phyloP scores from a whole-genome alignment of 2,888 invertebrate species.

The Entomobrya proxima region DNA sequence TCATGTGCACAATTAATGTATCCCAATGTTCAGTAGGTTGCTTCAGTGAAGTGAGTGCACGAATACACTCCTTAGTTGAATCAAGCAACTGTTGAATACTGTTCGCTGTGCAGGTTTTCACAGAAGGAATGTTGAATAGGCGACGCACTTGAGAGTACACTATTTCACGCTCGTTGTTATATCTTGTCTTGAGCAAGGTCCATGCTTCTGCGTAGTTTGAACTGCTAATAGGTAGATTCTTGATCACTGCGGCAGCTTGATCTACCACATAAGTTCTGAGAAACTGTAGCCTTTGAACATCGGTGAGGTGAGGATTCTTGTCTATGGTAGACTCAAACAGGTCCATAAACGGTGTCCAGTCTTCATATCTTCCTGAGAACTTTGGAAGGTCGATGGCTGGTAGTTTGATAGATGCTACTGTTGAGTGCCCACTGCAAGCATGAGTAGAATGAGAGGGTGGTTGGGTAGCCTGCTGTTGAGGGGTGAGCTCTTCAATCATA shows the following conservation, averaged over 20 bases:
- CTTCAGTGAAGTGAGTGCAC: neutral
- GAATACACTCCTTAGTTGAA: constrained; percentile 16
- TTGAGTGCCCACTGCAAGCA: neutral
- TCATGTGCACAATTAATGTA: constrained; percentile 9
- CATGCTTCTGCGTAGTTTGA: constrained; percentile 56
- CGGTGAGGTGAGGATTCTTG: neutral
- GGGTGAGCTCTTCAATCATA: neutral
- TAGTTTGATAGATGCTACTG: constrained; percentile 28
- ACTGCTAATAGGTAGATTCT: constrained; percentile 5
- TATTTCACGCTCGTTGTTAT: constrained; percentile 52
- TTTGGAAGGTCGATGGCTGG: constrained; percentile 26
- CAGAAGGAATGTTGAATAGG: neutral
- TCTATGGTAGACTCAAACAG: constrained; percentile 32
- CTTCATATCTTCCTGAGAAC: constrained; percentile 48
- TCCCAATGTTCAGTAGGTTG: constrained; percentile 36
- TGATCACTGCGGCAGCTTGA: constrained; percentile 36
- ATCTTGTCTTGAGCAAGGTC: constrained; percentile 40
- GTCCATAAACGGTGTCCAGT: constrained; percentile 50
- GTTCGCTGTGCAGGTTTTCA: neutral
- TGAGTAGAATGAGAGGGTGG: neutral
- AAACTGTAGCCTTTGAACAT: constrained; percentile 37
- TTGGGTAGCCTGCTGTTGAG: neutral
- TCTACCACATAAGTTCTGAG: constrained; percentile 20
- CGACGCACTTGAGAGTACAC: neutral
- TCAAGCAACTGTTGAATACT: constrained; percentile 1